phyloP scores from a whole-genome alignment of 2,113 vertebrate species.

The Falcunculus frontatus region DNA sequence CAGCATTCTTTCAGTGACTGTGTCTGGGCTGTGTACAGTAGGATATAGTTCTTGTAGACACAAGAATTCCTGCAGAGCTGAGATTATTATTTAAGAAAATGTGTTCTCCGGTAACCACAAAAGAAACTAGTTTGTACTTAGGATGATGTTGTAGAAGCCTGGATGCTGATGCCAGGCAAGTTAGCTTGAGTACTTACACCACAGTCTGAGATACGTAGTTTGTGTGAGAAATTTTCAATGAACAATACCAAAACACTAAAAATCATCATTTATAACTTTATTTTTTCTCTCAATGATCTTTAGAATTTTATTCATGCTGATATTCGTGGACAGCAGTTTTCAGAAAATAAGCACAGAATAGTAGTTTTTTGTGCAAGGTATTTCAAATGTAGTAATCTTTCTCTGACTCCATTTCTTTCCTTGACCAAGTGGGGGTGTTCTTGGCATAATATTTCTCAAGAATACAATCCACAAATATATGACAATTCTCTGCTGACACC shows the following conservation, averaged over 20 bases:
- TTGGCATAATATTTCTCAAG: slow-evolving; percentile 50
- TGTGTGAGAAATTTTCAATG: neutral
- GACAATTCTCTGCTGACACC: slow-evolving; percentile 12
- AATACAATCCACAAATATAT: neutral
- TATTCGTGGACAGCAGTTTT: neutral
- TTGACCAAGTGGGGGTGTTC: slow-evolving; percentile 58
- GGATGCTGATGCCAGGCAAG: neutral
- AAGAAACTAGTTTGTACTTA: neutral
- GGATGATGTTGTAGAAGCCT: neutral
- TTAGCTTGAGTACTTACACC: neutral
- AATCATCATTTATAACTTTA: neutral
- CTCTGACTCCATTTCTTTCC: slow-evolving; percentile 25
- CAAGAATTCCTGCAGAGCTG: neutral
- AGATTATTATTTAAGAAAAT: neutral
- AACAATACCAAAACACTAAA: neutral
- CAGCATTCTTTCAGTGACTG: neutral
- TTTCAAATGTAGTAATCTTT: neutral
- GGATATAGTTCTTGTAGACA: neutral
- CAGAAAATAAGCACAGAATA: neutral
- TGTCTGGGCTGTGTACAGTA: neutral
- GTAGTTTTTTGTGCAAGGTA: neutral
- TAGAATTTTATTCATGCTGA: neutral
- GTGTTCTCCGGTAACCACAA: neutral
- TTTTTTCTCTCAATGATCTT: neutral
- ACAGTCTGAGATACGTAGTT: neutral